Conservation (phyloP, 2,888 invertebrate species). For the Drosophila tripunctata region DNA sequence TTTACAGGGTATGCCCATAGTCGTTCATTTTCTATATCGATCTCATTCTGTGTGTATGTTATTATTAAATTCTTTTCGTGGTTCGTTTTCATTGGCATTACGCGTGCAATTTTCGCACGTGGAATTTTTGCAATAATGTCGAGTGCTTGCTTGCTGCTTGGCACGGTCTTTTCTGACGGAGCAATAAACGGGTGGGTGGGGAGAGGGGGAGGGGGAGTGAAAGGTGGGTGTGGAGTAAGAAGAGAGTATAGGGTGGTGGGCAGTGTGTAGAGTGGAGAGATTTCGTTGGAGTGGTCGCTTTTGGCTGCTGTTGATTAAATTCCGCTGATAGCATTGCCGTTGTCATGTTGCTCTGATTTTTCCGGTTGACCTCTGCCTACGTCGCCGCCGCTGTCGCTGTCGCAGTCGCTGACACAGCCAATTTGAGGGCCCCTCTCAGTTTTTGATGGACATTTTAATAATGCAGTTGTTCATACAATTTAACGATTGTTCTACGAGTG, state of each 20-base stretch:
- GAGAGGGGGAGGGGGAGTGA: not conserved
- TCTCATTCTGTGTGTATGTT: conserved; percentile 19
- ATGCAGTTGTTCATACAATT: conserved; percentile 53
- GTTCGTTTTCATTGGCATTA: conserved; percentile 64
- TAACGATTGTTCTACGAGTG: conserved; percentile 28
- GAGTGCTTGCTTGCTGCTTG: conserved; percentile 27
- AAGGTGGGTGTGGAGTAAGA: not conserved
- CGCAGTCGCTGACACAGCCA: conserved; percentile 32
- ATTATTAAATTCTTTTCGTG: conserved; percentile 62
- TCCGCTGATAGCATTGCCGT: conserved; percentile 64
- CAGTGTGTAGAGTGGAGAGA: not conserved
- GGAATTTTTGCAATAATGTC: conserved; percentile 74
- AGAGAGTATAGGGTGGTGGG: not conserved
- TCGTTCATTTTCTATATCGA: not conserved
- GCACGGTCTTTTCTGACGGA: conserved; percentile 7
- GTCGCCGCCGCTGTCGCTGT: conserved; percentile 9
- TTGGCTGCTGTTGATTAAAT: conserved; percentile 69
- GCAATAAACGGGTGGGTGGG: too few relatives aligned
- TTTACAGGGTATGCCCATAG: conserved; percentile 1
- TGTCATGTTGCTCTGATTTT: conserved; percentile 69
- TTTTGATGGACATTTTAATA: conserved; percentile 69
- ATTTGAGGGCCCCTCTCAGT: conserved; percentile 40
- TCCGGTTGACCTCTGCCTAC: conserved; percentile 60
- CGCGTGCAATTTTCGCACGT: conserved; percentile 72
- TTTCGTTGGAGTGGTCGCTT: conserved; percentile 5